Percentiles rank a stretch among this genome's conserved stretches.
phyloP scores from a whole-genome alignment of 1,140 invertebrate species.

The Aricia agestis region DNA sequence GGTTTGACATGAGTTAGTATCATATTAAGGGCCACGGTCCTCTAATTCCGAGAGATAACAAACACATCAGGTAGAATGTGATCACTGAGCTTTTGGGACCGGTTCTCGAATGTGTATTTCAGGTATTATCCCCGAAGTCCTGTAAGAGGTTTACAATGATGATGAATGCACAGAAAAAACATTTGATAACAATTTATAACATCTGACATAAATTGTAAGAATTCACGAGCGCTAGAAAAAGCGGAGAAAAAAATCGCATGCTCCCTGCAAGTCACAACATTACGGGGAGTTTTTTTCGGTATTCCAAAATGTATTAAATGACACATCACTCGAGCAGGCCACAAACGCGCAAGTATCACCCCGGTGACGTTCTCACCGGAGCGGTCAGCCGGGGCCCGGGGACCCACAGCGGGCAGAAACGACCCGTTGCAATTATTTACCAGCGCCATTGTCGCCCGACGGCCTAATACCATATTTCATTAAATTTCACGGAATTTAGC shows the following conservation, averaged over 20 bases:
- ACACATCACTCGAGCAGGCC: not conserved
- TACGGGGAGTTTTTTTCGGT: not conserved
- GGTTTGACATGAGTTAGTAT: not conserved
- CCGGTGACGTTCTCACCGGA: slow-evolving; percentile 39
- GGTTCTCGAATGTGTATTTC: not conserved
- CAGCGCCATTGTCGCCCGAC: slow-evolving; percentile 40
- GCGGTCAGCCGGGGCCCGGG: slow-evolving; percentile 31
- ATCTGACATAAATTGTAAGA: not conserved
- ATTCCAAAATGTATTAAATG: not conserved
- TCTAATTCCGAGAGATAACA: not conserved
- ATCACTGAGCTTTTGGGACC: not conserved
- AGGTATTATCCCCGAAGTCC: not conserved
- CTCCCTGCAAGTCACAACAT: not conserved
- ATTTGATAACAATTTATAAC: not conserved
- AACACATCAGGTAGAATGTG: not conserved
- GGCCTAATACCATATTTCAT: slow-evolving; percentile 52
- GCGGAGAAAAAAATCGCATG: not conserved
- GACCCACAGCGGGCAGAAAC: slow-evolving; percentile 42
- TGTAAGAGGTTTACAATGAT: not conserved
- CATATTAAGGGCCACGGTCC: not conserved
- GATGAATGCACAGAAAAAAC: not conserved
- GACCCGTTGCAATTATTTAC: slow-evolving; percentile 46
- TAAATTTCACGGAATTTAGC: slow-evolving; percentile 59
- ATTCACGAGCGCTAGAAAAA: not conserved
- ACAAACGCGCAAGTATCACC: not conserved